Evolutionary conservation across 2,113 vertebrate species (phyloP).

Genomic region (Pituophis catenifer): DNA sequence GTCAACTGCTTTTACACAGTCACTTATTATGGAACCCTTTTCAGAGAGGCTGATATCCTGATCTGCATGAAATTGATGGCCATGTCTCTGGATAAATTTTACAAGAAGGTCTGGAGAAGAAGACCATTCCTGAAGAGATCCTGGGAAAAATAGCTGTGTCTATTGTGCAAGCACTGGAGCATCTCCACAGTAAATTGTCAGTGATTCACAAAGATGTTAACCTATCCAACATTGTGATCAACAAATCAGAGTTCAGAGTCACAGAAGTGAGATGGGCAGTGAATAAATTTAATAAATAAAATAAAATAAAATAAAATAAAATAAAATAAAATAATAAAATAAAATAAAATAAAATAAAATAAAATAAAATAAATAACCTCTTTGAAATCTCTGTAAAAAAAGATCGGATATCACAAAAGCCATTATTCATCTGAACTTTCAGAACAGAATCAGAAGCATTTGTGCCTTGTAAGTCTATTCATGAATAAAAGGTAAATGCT

Average conservation of each 20-base stretch:
- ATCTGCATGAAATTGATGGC: constrained; percentile 84
- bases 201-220: not conserved
- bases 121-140: constrained; percentile 77
- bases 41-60: constrained; percentile 81
- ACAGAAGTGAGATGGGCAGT: not conserved
- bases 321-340: not conserved
- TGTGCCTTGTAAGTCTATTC: not conserved
- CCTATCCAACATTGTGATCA: not conserved
- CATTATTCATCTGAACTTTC: not conserved
- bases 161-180: constrained; percentile 40
- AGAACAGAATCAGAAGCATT: not conserved
- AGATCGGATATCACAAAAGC: not conserved
- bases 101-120: constrained; percentile 78
- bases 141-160: constrained; percentile 78
- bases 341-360: not conserved
- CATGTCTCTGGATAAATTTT: constrained; percentile 79
- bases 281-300: not conserved
- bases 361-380: not conserved
- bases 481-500: not conserved
- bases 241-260: not conserved
- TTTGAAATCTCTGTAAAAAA: not conserved
- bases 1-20: constrained; percentile 79
- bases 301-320: not conserved
- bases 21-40: constrained; percentile 79
- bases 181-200: not conserved